These are phyloP conservation scores for Embidobia sp. DNA, from an alignment of 2,888 invertebrate genomes.

Conservation along the genomic window DNA sequence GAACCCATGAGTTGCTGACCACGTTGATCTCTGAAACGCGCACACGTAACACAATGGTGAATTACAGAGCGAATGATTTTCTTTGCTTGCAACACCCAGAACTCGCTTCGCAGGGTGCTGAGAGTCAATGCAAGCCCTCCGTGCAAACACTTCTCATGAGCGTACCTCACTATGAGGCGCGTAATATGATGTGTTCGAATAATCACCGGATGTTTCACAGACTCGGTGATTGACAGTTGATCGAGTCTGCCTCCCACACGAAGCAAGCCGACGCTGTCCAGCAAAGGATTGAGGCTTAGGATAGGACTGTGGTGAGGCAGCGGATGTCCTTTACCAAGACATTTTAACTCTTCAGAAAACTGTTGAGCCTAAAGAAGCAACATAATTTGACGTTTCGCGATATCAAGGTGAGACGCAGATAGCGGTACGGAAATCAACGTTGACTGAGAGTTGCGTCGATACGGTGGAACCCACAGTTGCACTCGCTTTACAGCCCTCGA, in stretches of 20 bases:
- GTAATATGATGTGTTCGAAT: not conserved
- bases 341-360: not conserved
- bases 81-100: not conserved
- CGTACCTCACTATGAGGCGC: not conserved
- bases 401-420: not conserved
- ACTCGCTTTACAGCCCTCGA: not conserved
- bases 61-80: constrained; percentile 19
- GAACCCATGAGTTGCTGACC: no score
- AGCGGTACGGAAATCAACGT: not conserved
- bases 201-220: not conserved
- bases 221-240: not conserved
- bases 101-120: not conserved
- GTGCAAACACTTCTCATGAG: not conserved
- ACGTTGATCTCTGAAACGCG: not conserved
- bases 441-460: no score
- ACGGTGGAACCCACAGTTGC: not conserved
- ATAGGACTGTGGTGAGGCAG: not conserved
- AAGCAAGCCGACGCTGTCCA: not conserved
- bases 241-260: constrained; percentile 1
- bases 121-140: not conserved
- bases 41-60: constrained; percentile 8
- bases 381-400: not conserved
- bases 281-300: not conserved
- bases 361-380: not conserved
- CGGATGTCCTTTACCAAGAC: not conserved